phyloP scores from a whole-genome alignment of 2,797 vertebrate genomes.

The Orestias chungarensis region DNA sequence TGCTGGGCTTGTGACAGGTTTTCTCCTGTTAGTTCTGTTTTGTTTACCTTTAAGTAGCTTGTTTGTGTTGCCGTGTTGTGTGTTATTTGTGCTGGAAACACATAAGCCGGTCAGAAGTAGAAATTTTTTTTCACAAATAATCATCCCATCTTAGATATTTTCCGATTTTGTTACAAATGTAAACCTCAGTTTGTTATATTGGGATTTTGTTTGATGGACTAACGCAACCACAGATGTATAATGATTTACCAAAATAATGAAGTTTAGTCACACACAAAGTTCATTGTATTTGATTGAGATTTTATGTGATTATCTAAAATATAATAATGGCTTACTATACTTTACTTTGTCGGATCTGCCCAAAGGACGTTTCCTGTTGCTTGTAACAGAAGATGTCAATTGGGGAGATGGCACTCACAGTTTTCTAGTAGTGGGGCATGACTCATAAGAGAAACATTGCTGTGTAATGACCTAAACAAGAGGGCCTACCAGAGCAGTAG shows the following conservation, averaged over 20 bases:
- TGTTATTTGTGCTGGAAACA: conserved; percentile 23
- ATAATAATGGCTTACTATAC: no score
- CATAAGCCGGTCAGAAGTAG: background rate
- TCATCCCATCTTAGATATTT: no score
- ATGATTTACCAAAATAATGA: background rate
- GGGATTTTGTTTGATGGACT: background rate
- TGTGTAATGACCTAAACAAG: background rate
- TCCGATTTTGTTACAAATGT: background rate
- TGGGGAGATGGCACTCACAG: background rate
- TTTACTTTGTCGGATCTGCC: no score
- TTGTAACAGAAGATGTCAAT: background rate
- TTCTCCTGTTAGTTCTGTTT: conserved; percentile 31
- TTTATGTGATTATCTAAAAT: no score
- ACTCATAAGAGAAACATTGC: background rate
- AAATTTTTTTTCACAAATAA: background rate
- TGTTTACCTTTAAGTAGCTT: conserved; percentile 27
- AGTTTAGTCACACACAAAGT: background rate
- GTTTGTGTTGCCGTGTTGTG: conserved; percentile 21
- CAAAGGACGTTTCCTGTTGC: no score
- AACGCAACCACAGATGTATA: background rate
- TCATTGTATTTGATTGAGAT: no score
- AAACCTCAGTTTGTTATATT: background rate
- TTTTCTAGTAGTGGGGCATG: background rate
- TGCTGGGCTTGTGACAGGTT: conserved; percentile 61
- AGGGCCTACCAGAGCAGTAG: background rate